Conservation (phyloP, 2,113 vertebrate genomes). For the mouse (Mus musculus) region GRCm39 chr3:128781501-128782000, state of each 20-base stretch:
- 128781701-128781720: neutral
- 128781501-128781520: neutral
- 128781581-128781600: neutral
- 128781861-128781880: accelerated
- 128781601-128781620: neutral
- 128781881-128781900: no score
- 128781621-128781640: neutral
- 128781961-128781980: neutral
- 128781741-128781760: neutral
- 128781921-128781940: neutral
- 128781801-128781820: neutral
- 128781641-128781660: neutral
- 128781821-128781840: neutral
- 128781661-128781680: neutral
- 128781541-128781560: slow-evolving; percentile 1
- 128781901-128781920: neutral
- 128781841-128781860: neutral
- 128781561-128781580: neutral
- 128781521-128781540: neutral
- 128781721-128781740: neutral
- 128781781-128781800: neutral
- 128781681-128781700: neutral
- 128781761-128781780: neutral
- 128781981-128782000: no score
- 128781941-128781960: neutral